phyloP scores from a whole-genome alignment of 2,888 invertebrate species.

The Pyrrhia umbra region DNA sequence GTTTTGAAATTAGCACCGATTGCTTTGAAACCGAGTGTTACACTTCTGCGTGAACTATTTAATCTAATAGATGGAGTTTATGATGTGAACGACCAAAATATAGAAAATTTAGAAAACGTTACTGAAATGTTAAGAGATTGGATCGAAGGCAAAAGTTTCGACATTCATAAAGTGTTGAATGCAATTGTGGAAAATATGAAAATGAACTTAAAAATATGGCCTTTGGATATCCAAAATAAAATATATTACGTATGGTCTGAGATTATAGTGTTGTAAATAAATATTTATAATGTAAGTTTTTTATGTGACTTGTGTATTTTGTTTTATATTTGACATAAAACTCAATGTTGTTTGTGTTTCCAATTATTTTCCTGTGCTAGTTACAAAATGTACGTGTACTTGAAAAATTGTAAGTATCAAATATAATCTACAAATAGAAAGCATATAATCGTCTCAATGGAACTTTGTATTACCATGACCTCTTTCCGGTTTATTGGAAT shows the following conservation, averaged over 20 bases:
- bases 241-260: slow-evolving; percentile 68
- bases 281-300: slow-evolving; percentile 25
- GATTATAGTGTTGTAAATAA: slow-evolving; percentile 58
- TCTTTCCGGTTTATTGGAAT: neutral
- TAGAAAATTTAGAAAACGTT: slow-evolving; percentile 63
- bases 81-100: slow-evolving; percentile 65
- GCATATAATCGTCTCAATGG: neutral
- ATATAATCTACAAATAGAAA: neutral
- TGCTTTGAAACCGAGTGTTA: slow-evolving; percentile 59
- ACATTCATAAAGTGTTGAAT: slow-evolving; percentile 60
- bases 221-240: slow-evolving; percentile 64
- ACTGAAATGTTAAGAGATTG: slow-evolving; percentile 61
- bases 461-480: neutral
- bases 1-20: slow-evolving; percentile 60
- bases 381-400: neutral
- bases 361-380: neutral
- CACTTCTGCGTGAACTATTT: slow-evolving; percentile 64
- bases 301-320: slow-evolving; percentile 20
- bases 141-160: slow-evolving; percentile 52
- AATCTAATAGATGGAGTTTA: slow-evolving; percentile 68
- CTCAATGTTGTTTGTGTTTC: slow-evolving; percentile 6
- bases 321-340: slow-evolving; percentile 19
- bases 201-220: slow-evolving; percentile 71
- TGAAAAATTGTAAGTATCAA: neutral
- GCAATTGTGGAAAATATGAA: slow-evolving; percentile 69